A percentile compares a stretch with the other conserved stretches of the same genome.
Conservation (phyloP, 35 echinoderm and acorn worm species). For the Patiria miniata region DNA sequence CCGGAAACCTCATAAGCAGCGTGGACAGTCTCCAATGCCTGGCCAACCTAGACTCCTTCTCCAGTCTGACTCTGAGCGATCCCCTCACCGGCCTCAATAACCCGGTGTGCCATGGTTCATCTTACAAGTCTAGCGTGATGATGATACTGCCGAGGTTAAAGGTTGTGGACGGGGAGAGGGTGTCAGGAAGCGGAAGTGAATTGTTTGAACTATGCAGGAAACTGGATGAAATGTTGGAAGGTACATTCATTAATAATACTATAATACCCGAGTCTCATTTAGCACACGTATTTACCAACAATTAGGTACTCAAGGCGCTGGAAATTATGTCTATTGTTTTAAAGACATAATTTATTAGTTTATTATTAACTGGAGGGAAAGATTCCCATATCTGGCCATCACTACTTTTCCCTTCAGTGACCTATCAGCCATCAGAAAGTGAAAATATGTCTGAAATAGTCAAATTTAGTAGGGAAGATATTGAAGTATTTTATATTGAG, state of each 20-base stretch:
- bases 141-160: slow-evolving; percentile 66
- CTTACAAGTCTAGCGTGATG: slow-evolving; percentile 52
- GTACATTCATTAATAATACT: not conserved
- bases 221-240: slow-evolving; percentile 60
- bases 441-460: not conserved
- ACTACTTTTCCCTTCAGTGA: no score
- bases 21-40: slow-evolving; percentile 64
- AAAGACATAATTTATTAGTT: not conserved
- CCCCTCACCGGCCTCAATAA: slow-evolving; percentile 54
- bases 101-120: slow-evolving; percentile 67
- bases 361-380: not conserved
- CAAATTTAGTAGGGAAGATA: no score
- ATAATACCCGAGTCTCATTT: not conserved
- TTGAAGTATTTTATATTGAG: no score
- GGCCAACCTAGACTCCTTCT: slow-evolving; percentile 37
- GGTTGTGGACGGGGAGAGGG: slow-evolving; percentile 75
- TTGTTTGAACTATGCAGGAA: slow-evolving; percentile 50
- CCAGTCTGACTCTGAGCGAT: slow-evolving; percentile 63
- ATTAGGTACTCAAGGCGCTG: no score
- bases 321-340: no score
- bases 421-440: no score
- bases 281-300: no score
- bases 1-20: slow-evolving; percentile 71
- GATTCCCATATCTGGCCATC: no score
- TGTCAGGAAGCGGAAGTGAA: slow-evolving; percentile 75